Conservation (phyloP, 2,888 invertebrate genomes). For the Lithophane leautieri region DNA sequence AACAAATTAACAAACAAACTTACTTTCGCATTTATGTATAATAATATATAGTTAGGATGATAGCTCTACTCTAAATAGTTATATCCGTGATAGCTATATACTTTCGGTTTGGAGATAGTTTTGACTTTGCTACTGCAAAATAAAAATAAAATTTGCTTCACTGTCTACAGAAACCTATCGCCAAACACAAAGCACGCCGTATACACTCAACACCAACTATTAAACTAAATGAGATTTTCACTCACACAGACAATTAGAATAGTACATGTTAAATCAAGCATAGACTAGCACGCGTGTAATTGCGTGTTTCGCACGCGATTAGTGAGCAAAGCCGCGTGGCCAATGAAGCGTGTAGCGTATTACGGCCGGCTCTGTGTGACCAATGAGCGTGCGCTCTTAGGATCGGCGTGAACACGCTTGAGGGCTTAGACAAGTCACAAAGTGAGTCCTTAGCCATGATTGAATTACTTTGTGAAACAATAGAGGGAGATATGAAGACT, state of each 20-base stretch:
- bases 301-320: constrained; percentile 52
- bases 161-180: background rate
- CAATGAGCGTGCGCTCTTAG: constrained; percentile 48
- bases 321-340: constrained; percentile 39
- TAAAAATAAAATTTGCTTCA: background rate
- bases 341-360: constrained; percentile 49
- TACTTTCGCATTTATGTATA: no score
- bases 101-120: background rate
- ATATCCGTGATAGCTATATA: background rate
- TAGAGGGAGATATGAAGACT: background rate
- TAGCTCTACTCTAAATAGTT: background rate
- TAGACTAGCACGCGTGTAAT: constrained; percentile 47
- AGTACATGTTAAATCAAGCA: constrained; percentile 47
- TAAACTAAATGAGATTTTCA: constrained; percentile 14
- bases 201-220: background rate
- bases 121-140: background rate
- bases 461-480: constrained; percentile 42
- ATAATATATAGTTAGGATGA: no score
- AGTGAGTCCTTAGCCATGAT: constrained; percentile 35
- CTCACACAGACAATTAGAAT: constrained; percentile 22
- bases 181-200: constrained; percentile 2
- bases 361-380: constrained; percentile 32
- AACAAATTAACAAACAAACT: no score
- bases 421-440: constrained; percentile 33
- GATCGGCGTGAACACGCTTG: constrained; percentile 32